phyloP scores from a whole-genome alignment of 1,140 invertebrate genomes.

The Drosophila ficusphila region DNA sequence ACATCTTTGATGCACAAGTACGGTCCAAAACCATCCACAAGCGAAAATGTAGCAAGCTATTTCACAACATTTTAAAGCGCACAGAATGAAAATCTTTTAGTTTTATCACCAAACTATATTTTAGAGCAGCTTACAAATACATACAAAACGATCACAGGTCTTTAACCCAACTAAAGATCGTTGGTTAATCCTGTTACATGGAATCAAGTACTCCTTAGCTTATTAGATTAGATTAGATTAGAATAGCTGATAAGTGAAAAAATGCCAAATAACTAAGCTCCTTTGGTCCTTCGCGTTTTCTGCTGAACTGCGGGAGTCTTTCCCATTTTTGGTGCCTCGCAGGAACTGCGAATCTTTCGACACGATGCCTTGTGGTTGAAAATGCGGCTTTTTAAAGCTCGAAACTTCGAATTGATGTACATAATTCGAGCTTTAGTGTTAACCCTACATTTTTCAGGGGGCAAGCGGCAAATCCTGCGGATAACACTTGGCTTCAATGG shows the following conservation, averaged over 20 bases:
- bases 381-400: neutral
- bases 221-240: neutral
- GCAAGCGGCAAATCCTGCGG: constrained; percentile 18
- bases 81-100: neutral
- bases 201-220: neutral
- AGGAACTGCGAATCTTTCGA: neutral
- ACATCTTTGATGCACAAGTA: neutral
- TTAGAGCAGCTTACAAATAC: neutral
- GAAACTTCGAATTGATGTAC: constrained; percentile 26
- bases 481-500: constrained; percentile 5
- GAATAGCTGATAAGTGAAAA: too few relatives aligned
- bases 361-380: neutral
- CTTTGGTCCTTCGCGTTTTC: neutral
- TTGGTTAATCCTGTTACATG: neutral
- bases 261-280: neutral
- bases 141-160: neutral
- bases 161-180: neutral
- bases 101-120: neutral
- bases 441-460: neutral
- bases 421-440: constrained; percentile 8
- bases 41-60: too few relatives aligned
- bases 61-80: neutral
- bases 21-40: too few relatives aligned
- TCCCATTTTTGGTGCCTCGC: neutral
- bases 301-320: neutral